Evolutionary conservation across 1,140 invertebrate genomes (phyloP), one percentile per base, ranked within the genome.

Genomic region (Leptopilina boulardi): DNA sequence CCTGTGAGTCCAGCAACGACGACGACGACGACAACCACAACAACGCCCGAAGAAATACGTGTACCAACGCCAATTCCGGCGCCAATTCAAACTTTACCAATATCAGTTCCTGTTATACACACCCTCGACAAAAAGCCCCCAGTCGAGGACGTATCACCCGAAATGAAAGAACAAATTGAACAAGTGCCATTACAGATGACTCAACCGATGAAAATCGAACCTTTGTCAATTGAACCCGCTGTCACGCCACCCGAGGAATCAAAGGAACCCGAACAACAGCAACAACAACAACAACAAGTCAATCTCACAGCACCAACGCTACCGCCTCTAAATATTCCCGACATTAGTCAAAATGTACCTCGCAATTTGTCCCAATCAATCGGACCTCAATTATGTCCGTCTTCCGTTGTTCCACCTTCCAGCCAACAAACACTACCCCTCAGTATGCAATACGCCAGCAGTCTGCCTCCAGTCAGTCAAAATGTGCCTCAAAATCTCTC

Each of bases 31-130:
- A 84, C 85, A 19, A 85, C 84, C n/a, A 84, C 85, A 19, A 85
- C 84, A 1, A 87, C 84, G 21, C 78, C 84, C 73, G 92, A 92
- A 82, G 91, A 93, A 76, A 75, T 86, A 13, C 90, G 91, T 26
- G 89, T 90, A 77, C 80, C 87, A 47, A 88, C 84, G n/a, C 88
- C 91, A 0, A 75, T 89, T 11, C 80, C 88, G 4, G 74, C 80
- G 1, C 77, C 86, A 3, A 86, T 90, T 34, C 87, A 88, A 47
- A 89, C 77, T 44, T 71, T 91, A 54, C 89, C 90, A 0, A 91
- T 91, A 77, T 90, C 89, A 19, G 88, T 91, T 30, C 88, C 90
- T 11, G 90, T 91, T 3, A 91, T 91, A 75, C 89, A 91, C 26
- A 77, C 87, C 0, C 71, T 89, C 3, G 85, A 86, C 10, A 90